Conservation (phyloP, 1,140 invertebrate species). For the Hermatobates lingyangjiaoensis region DNA sequence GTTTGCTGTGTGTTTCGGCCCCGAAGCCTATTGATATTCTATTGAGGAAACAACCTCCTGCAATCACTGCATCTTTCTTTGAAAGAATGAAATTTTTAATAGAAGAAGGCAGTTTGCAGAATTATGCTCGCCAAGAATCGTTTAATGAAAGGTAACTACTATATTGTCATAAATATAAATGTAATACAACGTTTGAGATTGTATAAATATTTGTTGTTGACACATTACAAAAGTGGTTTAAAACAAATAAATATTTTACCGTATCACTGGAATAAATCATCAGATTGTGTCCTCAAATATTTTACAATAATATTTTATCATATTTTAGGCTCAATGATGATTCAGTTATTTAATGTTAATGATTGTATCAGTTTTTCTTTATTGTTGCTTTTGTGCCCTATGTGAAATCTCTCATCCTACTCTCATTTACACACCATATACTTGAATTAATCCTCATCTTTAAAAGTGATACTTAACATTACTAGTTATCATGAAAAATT, state of each 20-base stretch:
- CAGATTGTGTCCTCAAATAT: too few species aligned
- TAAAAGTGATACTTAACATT: too few species aligned
- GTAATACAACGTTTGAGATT: too few species aligned
- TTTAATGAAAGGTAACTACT: constrained; percentile 89
- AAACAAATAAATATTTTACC: too few species aligned
- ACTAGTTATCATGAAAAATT: too few species aligned
- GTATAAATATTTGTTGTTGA: too few species aligned
- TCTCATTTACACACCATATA: constrained; percentile 8
- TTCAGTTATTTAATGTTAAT: too few species aligned
- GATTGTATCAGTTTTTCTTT: constrained; percentile 4
- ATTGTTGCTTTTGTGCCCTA: constrained; percentile 59
- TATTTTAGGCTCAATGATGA: too few species aligned
- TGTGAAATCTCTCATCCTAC: constrained; percentile 32
- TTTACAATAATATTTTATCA: too few species aligned
- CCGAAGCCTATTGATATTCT: constrained; percentile 88
- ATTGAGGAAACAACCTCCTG: constrained; percentile 79
- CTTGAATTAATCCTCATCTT: constrained; percentile 2
- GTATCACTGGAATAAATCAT: too few species aligned
- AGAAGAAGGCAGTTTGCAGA: constrained; percentile 91
- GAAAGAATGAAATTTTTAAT: constrained; percentile 96
- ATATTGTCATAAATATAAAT: neutral
- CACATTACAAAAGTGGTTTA: too few species aligned
- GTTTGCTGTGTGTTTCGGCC: constrained; percentile 73
- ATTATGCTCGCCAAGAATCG: constrained; percentile 79
- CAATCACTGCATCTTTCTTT: constrained; percentile 92